Conservation (phyloP, 1,140 invertebrate species). For the Bombus difficillimus region DNA sequence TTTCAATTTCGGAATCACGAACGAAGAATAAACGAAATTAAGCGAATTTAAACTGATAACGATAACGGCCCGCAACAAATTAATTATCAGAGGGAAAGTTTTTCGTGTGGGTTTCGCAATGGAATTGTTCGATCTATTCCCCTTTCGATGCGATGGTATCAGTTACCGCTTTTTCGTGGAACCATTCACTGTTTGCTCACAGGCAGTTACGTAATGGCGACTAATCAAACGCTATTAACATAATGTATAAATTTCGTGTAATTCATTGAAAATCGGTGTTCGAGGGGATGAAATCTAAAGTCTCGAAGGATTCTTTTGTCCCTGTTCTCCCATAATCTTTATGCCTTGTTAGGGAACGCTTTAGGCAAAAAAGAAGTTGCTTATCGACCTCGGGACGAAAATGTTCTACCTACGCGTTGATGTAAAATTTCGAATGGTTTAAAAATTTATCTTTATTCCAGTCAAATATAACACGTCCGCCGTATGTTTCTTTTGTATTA, state of each 20-base stretch:
- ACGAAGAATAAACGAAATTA: background rate
- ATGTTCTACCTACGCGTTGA: background rate
- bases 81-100: constrained; percentile 16
- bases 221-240: constrained; percentile 24
- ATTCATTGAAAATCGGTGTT: background rate
- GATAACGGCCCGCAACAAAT: background rate
- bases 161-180: constrained; percentile 25
- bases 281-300: background rate
- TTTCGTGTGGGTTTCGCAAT: background rate
- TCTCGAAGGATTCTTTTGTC: background rate
- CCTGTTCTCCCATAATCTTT: too few species aligned
- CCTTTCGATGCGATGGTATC: background rate
- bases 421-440: background rate
- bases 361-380: background rate
- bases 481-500: background rate
- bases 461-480: too few species aligned
- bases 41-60: background rate
- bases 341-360: background rate
- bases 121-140: background rate
- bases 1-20: background rate
- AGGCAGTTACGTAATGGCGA: background rate
- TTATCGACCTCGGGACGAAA: background rate
- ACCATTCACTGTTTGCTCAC: constrained; percentile 11
- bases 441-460: background rate
- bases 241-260: background rate